phyloP scores from a whole-genome alignment of 1,140 invertebrate species.

The Palaemon carinicauda region DNA sequence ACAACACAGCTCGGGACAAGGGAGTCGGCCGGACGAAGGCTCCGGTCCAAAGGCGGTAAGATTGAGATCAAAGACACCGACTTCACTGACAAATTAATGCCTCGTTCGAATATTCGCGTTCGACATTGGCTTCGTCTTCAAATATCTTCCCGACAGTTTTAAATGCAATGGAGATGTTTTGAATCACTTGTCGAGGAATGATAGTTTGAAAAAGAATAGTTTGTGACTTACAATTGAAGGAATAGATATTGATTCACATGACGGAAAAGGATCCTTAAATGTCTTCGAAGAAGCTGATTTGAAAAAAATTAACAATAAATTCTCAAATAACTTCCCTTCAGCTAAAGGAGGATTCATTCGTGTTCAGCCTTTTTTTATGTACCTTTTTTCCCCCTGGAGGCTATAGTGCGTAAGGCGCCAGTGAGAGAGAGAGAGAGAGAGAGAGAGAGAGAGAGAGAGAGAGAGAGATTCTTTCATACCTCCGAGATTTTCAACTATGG shows the following conservation, averaged over 20 bases:
- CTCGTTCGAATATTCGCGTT: neutral
- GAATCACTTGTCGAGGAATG: neutral
- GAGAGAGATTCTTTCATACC: neutral
- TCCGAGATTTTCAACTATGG: too few relatives aligned
- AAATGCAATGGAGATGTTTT: too few relatives aligned
- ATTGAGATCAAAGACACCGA: neutral
- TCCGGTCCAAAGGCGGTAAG: neutral
- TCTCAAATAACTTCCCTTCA: too few relatives aligned
- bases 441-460: too few relatives aligned
- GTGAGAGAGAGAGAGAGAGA: neutral
- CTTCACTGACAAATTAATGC: constrained; percentile 2
- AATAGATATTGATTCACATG: too few relatives aligned
- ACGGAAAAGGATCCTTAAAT: too few relatives aligned
- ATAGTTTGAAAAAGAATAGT: too few relatives aligned
- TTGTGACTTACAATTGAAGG: too few relatives aligned
- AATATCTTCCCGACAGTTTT: too few relatives aligned
- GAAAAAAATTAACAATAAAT: too few relatives aligned
- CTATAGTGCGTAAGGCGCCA: neutral
- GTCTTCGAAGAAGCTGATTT: too few relatives aligned
- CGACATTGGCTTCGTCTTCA: neutral
- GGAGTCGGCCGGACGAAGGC: neutral
- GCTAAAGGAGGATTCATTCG: too few relatives aligned
- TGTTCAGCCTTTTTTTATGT: neutral
- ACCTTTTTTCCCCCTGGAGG: neutral
- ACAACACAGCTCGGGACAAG: neutral